A percentile compares a stretch with the other conserved stretches of the same genome.
phyloP scores from a whole-genome alignment of 2,797 vertebrate species.

The Phataginus tricuspis region DNA sequence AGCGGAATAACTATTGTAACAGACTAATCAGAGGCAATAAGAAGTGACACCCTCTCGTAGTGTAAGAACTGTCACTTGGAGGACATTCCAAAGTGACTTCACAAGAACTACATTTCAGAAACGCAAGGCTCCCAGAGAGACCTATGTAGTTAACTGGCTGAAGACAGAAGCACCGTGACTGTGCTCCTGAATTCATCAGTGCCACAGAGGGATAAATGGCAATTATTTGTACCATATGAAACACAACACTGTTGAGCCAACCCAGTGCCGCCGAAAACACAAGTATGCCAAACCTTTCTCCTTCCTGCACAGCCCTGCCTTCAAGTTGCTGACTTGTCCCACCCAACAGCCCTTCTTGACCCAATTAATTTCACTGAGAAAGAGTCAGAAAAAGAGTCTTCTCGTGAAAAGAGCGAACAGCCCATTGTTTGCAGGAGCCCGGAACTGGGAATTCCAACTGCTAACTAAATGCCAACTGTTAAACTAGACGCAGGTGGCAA shows the following conservation, averaged over 20 bases:
- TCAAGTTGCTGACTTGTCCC: not conserved
- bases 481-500: not conserved
- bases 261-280: not conserved
- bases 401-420: not conserved
- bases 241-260: not conserved
- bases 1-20: not conserved
- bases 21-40: not conserved
- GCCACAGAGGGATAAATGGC: not conserved
- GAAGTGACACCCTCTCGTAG: not conserved
- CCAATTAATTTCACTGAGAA: slow-evolving; percentile 29
- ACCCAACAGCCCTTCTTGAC: not conserved
- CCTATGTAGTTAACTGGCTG: not conserved
- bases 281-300: not conserved
- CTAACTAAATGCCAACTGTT: not conserved
- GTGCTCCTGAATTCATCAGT: not conserved
- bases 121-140: not conserved
- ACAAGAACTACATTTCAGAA: slow-evolving; percentile 18
- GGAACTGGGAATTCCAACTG: not conserved
- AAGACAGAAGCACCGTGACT: not conserved
- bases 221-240: not conserved
- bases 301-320: not conserved
- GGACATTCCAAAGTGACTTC: slow-evolving; percentile 18
- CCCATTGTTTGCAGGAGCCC: not conserved
- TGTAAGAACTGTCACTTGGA: not conserved
- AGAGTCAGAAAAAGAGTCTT: not conserved